Evolutionary conservation across 2,797 vertebrate genomes (phyloP), one percentile per base, ranked within the genome.

Genomic region (Crocidura indochinensis): DNA sequence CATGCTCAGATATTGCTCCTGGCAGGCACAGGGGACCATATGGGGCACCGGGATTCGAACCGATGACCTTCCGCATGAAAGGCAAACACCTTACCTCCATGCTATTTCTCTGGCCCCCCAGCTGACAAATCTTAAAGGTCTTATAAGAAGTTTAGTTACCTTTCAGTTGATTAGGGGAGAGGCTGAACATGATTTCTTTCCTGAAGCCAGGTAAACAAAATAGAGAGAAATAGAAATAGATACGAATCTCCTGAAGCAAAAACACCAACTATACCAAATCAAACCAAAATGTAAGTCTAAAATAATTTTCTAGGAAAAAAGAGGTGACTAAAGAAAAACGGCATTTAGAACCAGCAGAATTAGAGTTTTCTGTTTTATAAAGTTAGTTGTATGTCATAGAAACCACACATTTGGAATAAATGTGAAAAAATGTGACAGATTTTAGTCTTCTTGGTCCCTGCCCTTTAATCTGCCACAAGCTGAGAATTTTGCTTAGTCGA

Each of bases 331-430:
- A 51, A 49, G 56, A 60, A 60, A 60, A 87, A 1, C 87, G 29
- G 26, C 10, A 62, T n/a, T 87, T 89, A 46, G 71, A 94, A 79
- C n/a, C 74, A 49, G 51, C 84, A 84, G 67, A 84, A 77, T 80
- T 14, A 83, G 26, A 49, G 56, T 60, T 60, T 60, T 81, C 38
- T 89, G 12, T 14, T 46, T 46, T 76, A 4, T 83, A 31, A 67
- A 20, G 19, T 38, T 38, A 19, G 14, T 60, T 56, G 15, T 19
- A 56, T 56, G 56, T 60, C 8, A 60, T 19, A 60, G 19, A 22
- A 60, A 60, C 46, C 22, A 51, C 26, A 73, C 68, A 14, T 20
- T 49, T 60, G 46, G 22, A 46, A 22, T 53, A 29, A 88, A 31
- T 92, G n/a, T 86, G 72, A 44, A 62, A 73, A 47, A 51, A 62